Evolutionary conservation across 1,140 invertebrate species (phyloP).

Genomic region (Drusus annulatus): DNA sequence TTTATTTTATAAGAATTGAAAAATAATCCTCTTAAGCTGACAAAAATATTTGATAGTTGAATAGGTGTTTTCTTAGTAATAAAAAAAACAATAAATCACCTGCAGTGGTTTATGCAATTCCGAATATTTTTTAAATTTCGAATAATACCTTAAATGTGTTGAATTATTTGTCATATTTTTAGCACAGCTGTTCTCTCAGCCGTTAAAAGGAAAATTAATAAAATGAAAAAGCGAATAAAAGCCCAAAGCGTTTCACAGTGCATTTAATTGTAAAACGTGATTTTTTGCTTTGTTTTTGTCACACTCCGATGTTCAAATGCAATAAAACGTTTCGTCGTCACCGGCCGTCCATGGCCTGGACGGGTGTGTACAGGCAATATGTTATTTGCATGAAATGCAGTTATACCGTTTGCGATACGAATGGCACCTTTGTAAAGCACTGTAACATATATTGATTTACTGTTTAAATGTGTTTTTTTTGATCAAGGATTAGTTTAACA

Average conservation of each 20-base stretch:
- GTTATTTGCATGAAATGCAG: conserved; percentile 28
- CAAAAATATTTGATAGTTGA: too few relatives aligned
- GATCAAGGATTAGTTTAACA: too few relatives aligned
- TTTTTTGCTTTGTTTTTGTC: conserved; percentile 45
- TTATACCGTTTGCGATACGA: not conserved
- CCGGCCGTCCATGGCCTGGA: not conserved
- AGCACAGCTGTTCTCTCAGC: not conserved
- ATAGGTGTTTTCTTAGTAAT: too few relatives aligned
- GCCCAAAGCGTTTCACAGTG: conserved; percentile 36
- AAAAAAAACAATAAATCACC: too few relatives aligned
- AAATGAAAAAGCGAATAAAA: conserved; percentile 39
- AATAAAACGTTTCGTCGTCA: conserved; percentile 34
- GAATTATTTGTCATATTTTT: conserved; percentile 12
- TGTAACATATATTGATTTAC: too few relatives aligned
- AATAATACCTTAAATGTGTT: not conserved
- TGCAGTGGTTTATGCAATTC: too few relatives aligned
- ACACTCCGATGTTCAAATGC: conserved; percentile 35
- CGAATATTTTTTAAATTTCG: too few relatives aligned
- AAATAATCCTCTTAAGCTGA: too few relatives aligned
- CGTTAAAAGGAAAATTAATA: conserved; percentile 31
- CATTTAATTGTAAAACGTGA: conserved; percentile 41
- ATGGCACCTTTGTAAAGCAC: not conserved
- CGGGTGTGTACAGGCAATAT: not conserved
- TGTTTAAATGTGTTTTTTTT: too few relatives aligned
- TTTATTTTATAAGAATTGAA: too few relatives aligned